These are phyloP conservation scores for Eurytoma californica DNA, from an alignment of 2,888 invertebrate species.

Conservation along the genomic window DNA sequence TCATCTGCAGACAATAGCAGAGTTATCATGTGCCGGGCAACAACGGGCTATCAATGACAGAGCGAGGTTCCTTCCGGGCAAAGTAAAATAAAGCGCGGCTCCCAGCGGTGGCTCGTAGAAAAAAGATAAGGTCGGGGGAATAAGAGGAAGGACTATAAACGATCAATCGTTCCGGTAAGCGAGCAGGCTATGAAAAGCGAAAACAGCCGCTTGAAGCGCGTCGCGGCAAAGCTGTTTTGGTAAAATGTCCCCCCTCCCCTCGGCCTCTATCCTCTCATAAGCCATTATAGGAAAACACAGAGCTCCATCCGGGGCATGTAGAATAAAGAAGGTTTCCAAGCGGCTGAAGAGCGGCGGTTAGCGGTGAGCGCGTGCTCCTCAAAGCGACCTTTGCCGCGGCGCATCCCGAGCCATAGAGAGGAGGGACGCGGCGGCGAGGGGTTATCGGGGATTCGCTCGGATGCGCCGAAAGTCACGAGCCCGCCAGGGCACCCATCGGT, in stretches of 20 bases:
- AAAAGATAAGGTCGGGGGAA: too few species aligned
- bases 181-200: constrained; percentile 46
- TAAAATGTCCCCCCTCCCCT: constrained; percentile 26
- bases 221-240: constrained; percentile 49
- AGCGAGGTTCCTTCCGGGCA: too few species aligned
- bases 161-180: constrained; percentile 54
- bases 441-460: constrained; percentile 60
- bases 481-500: not conserved
- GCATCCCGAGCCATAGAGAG: too few species aligned
- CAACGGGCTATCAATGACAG: too few species aligned
- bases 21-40: too few species aligned
- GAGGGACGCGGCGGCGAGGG: not conserved
- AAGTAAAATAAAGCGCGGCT: too few species aligned
- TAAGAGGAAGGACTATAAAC: constrained; percentile 42
- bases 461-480: constrained; percentile 48
- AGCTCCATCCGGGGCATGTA: constrained; percentile 16
- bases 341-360: constrained; percentile 23
- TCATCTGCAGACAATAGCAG: too few species aligned
- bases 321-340: constrained; percentile 47
- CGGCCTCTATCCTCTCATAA: constrained; percentile 25
- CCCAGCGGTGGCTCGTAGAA: too few species aligned
- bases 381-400: constrained; percentile 10
- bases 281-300: constrained; percentile 44
- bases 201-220: constrained; percentile 42
- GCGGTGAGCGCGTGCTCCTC: constrained; percentile 30